These are phyloP conservation scores for Fistularia tabacaria DNA, from an alignment of 2,797 vertebrate species.

Conservation along the genomic window DNA sequence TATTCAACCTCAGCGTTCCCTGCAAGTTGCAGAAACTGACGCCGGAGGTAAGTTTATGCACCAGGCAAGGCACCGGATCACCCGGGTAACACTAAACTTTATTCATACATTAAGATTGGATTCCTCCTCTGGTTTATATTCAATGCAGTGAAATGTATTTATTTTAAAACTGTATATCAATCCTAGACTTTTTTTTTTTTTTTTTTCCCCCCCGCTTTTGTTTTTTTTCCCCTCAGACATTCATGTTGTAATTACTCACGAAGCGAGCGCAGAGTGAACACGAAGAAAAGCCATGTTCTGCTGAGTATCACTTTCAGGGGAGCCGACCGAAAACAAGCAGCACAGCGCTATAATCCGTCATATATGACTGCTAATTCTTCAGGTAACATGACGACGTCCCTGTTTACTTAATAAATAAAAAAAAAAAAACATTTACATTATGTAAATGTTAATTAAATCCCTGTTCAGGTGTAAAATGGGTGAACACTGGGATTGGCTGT, in stretches of 20 bases:
- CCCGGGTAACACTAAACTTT: not conserved
- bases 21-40: constrained; percentile 16
- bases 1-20: constrained; percentile 47
- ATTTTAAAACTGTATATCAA: constrained; percentile 75
- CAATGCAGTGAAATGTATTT: constrained; percentile 81
- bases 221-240: constrained; percentile 92
- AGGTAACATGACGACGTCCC: constrained; percentile 62
- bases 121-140: constrained; percentile 67
- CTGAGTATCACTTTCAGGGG: constrained; percentile 93
- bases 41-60: constrained; percentile 24
- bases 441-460: not conserved
- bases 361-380: constrained; percentile 89
- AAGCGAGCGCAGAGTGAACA: constrained; percentile 87
- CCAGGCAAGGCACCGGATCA: not conserved
- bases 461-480: too few relatives aligned
- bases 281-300: constrained; percentile 85
- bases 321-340: constrained; percentile 80
- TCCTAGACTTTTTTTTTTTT: constrained; percentile 79
- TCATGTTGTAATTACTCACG: constrained; percentile 96
- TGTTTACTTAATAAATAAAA: not conserved
- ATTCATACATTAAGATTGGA: not conserved
- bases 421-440: not conserved
- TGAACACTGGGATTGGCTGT: not conserved
- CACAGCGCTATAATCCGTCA: constrained; percentile 91
- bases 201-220: constrained; percentile 75